Evolutionary conservation across 2,113 vertebrate genomes (phyloP), one percentile per base, ranked within the genome.

Genomic region (Aptenodytes forsteri): DNA sequence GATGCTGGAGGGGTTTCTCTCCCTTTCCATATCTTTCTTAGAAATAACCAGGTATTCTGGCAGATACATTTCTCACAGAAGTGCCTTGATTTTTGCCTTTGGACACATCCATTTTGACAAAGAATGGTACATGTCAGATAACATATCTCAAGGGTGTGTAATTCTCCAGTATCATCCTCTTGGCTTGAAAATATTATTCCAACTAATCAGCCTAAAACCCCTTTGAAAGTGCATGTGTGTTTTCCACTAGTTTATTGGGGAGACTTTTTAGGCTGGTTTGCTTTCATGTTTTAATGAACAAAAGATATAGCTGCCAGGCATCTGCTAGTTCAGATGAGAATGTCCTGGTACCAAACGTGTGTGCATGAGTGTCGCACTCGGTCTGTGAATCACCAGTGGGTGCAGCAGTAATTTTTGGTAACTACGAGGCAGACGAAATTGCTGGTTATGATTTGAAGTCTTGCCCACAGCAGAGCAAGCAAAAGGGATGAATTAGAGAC

Each of bases 401-500:
- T 92, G 72, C 88, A 93, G 95, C 77, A 92, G 96, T 88, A 85
- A 97, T 97, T 98, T 96, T 87, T 92, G 96, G 96, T 93, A 96
- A 97, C 89, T 71, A 55, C 96, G 96, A 98, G 97, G 97, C 93
- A 91, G 89, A 76, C 18, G 19, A 97, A 98, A 98, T 98, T 98
- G 94, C 94, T 97, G 97, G 96, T 97, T 98, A 96, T 96, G 95
- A 96, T 97, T 94, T 96, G 97, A 96, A 96, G 98, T 90, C 97
- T 95, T 98, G 86, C 97, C 97, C 95, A 46, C 94, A 97, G 93
- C 92, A 89, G 32, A 86, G 89, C 92, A 91, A 93, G 95, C 90
- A 83, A 94, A 97, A 97, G 96, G 95, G 97, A 92, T 97, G 95
- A 98, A 98, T 98, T 98, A 96, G 95, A 97, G 96, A 96, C 94